Conservation (phyloP, 1,140 invertebrate species). For the Calliphora vicina region DNA sequence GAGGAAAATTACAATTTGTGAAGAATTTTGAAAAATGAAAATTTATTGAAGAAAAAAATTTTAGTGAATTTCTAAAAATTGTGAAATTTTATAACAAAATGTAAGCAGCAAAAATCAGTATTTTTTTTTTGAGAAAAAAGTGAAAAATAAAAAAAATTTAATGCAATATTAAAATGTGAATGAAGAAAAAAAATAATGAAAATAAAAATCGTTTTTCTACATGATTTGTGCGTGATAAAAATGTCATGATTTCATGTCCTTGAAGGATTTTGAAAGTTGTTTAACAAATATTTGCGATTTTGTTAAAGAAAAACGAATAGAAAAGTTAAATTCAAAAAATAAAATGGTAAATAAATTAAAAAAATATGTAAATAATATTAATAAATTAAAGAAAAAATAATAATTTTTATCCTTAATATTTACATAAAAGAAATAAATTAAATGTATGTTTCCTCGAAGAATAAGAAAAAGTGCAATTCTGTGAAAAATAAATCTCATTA, state of each 20-base stretch:
- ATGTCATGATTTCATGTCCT: conserved; percentile 13
- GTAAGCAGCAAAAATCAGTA: background rate
- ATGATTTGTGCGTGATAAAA: background rate
- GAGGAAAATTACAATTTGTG: background rate
- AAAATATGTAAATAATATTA: background rate
- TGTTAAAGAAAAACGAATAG: too few relatives aligned
- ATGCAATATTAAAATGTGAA: background rate
- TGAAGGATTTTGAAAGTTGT: conserved; percentile 9
- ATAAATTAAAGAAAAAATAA: background rate
- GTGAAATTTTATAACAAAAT: background rate
- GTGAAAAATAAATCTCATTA: too few relatives aligned
- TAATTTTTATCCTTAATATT: too few relatives aligned
- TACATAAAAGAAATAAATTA: too few relatives aligned
- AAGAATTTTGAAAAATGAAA: background rate
- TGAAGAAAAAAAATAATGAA: background rate
- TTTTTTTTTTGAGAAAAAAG: background rate
- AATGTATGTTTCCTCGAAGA: too few relatives aligned
- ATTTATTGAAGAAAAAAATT: background rate
- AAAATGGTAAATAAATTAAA: background rate
- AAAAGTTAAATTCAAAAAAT: too few relatives aligned
- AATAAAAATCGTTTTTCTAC: background rate
- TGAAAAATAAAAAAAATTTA: background rate
- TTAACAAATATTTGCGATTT: background rate
- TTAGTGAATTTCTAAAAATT: background rate
- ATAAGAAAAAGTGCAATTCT: too few relatives aligned